Percentiles rank a stretch among this genome's conserved stretches.
These are phyloP conservation scores for Catharus bicknelli DNA, from an alignment of 2,113 vertebrate genomes.

Conservation along the genomic window DNA sequence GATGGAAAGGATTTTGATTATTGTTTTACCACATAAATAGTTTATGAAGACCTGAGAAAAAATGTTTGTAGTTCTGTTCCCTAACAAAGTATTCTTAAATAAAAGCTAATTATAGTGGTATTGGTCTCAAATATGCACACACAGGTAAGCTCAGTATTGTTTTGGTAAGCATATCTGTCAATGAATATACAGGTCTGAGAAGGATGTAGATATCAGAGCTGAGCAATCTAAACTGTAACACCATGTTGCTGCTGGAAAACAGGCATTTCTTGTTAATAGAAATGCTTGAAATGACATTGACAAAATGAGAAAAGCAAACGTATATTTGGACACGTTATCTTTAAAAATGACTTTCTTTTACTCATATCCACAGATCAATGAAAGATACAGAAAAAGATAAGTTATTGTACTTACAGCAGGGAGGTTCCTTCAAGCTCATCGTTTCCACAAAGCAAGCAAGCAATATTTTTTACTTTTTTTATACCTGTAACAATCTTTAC, in stretches of 20 bases:
- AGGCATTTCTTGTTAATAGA: background rate
- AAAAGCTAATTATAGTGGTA: background rate
- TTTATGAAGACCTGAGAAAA: background rate
- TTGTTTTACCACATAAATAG: background rate
- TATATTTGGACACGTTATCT: background rate
- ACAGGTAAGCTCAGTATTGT: background rate
- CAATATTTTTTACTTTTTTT: background rate
- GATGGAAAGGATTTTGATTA: background rate
- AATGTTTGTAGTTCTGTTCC: background rate
- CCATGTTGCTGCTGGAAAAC: background rate
- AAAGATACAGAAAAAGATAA: background rate
- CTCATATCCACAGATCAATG: background rate
- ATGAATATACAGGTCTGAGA: background rate
- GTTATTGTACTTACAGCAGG: background rate
- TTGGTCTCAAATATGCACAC: background rate
- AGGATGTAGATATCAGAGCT: background rate
- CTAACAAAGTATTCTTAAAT: background rate
- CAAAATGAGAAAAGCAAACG: conserved; percentile 6
- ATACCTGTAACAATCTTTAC: background rate
- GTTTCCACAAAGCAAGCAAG: background rate
- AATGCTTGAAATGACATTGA: background rate
- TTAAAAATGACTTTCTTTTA: background rate
- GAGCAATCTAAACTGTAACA: background rate
- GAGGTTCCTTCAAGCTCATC: background rate
- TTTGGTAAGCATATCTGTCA: background rate